Conservation (phyloP, 1,140 invertebrate species). For the Rhopalosiphum padi region DNA sequence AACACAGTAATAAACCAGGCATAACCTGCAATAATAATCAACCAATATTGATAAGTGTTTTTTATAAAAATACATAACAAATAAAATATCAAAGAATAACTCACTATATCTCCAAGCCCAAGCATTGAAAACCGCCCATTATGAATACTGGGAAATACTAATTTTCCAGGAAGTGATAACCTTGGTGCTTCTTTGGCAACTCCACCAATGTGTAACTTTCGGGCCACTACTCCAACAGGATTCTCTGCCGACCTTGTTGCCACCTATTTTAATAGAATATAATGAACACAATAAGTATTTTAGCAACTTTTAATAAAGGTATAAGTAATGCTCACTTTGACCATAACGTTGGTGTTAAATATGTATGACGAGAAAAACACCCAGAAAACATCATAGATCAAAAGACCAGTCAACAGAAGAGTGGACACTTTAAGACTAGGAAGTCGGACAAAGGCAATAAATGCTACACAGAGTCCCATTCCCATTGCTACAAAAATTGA, state of each 20-base stretch:
- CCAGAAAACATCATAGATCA: conserved; percentile 98
- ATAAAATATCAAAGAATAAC: conserved; percentile 60
- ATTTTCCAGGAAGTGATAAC: conserved; percentile 92
- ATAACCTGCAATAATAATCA: conserved; percentile 71
- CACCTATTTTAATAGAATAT: conserved; percentile 66
- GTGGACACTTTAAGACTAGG: conserved; percentile 97
- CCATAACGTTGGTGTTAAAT: conserved; percentile 98
- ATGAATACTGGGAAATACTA: conserved; percentile 96
- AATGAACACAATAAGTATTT: not conserved
- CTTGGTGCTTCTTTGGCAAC: conserved; percentile 90
- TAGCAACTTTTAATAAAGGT: not conserved
- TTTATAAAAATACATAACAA: not conserved
- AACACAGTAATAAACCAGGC: conserved; percentile 95
- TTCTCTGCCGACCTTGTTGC: conserved; percentile 93
- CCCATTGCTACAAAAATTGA: conserved; percentile 78
- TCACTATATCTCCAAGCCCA: conserved; percentile 93
- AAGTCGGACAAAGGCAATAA: conserved; percentile 94
- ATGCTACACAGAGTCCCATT: conserved; percentile 96
- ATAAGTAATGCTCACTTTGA: conserved; percentile 74
- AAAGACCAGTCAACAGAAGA: conserved; percentile 87
- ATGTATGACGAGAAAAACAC: conserved; percentile 98
- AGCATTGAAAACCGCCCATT: conserved; percentile 98
- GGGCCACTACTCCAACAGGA: conserved; percentile 91
- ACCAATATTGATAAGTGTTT: not conserved
- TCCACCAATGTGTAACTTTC: conserved; percentile 87